These are phyloP conservation scores for Mycetomoellerius zeteki DNA, from an alignment of 1,140 invertebrate genomes.

Conservation along the genomic window DNA sequence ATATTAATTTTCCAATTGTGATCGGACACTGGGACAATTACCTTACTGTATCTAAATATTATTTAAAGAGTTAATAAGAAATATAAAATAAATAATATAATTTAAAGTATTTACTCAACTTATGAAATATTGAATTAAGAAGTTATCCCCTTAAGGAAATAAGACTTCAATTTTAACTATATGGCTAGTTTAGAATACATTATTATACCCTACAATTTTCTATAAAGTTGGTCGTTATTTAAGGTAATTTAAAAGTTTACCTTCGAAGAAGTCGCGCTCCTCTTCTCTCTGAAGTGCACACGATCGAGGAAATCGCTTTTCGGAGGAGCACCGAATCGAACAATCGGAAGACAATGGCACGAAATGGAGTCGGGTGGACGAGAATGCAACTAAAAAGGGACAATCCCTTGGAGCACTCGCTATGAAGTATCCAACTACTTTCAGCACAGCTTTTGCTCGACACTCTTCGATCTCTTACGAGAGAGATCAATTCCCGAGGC, in stretches of 20 bases:
- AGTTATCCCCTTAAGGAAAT: background rate
- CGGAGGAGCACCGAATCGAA: constrained; percentile 37
- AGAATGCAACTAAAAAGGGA: constrained; percentile 31
- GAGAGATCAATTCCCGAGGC: constrained; percentile 41
- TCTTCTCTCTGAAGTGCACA: constrained; percentile 22
- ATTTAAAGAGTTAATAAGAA: background rate
- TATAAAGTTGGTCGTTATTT: background rate
- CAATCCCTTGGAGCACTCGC: constrained; percentile 28
- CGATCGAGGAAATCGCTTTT: constrained; percentile 46
- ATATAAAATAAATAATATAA: background rate
- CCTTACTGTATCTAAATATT: background rate
- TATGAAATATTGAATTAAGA: background rate
- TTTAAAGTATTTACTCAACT: background rate
- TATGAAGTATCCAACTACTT: constrained; percentile 42
- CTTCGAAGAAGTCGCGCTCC: constrained; percentile 37
- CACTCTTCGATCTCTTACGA: constrained; percentile 46
- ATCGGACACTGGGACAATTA: no score
- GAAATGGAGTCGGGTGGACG: constrained; percentile 45
- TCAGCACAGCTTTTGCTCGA: constrained; percentile 43
- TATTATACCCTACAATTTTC: background rate
- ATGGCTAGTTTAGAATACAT: background rate
- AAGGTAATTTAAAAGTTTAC: constrained; percentile 59
- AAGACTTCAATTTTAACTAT: background rate
- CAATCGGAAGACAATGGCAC: constrained; percentile 59
- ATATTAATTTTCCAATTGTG: no score